Conservation (phyloP, 2,888 invertebrate genomes). For the Napeogenes inachia region DNA sequence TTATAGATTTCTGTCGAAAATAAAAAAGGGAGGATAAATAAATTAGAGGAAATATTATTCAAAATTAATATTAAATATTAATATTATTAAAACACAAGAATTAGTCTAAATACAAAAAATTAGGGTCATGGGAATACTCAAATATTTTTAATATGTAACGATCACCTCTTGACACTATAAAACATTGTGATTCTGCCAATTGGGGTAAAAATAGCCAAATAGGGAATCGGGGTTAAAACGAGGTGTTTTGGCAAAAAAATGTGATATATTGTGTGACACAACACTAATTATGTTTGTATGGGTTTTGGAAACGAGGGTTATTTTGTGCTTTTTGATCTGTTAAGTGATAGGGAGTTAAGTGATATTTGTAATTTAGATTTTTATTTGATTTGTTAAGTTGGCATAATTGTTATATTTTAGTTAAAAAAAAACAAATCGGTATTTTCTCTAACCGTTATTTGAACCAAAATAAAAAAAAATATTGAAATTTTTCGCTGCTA, state of each 20-base stretch:
- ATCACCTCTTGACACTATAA: constrained; percentile 63
- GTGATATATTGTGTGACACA: constrained; percentile 59
- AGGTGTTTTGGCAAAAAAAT: constrained; percentile 72
- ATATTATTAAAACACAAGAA: no score
- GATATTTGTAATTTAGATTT: constrained; percentile 22
- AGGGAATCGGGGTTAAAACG: constrained; percentile 66
- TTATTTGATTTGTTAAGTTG: not conserved
- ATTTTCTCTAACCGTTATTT: no score
- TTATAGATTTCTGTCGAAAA: no score
- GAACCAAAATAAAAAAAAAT: no score
- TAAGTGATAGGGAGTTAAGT: constrained; percentile 20
- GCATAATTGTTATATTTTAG: no score
- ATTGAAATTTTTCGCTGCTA: no score
- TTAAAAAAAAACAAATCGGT: no score
- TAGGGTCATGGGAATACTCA: constrained; percentile 57
- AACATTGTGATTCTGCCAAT: constrained; percentile 59
- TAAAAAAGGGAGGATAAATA: no score
- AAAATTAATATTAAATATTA: no score
- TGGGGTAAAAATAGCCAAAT: constrained; percentile 54
- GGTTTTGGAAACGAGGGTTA: constrained; percentile 51
- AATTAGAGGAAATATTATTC: no score
- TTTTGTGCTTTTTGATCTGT: constrained; percentile 45
- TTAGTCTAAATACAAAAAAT: constrained; percentile 19
- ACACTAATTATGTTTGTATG: constrained; percentile 75
- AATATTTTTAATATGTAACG: constrained; percentile 55